A percentile compares a stretch with the other conserved stretches of the same genome.
Conservation (phyloP, 2,888 invertebrate genomes). For the Tinea pellionella region DNA sequence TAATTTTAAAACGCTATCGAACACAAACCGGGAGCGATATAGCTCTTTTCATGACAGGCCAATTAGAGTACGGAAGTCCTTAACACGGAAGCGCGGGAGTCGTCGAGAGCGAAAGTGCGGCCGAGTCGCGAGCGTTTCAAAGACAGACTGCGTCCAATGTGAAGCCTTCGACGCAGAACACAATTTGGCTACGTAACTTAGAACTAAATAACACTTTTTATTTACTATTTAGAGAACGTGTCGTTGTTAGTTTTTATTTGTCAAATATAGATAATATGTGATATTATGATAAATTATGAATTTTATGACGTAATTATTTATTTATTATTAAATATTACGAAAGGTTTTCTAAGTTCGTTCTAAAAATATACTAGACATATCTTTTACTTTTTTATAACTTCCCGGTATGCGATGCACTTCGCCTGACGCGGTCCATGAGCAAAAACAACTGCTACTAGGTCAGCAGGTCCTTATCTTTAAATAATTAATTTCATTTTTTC, state of each 20-base stretch:
- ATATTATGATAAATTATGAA: no score
- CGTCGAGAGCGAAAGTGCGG: slow-evolving; percentile 56
- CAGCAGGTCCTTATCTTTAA: no score
- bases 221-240: slow-evolving; percentile 16
- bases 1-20: background rate
- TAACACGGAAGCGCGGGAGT: background rate
- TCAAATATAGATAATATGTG: background rate
- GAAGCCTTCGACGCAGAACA: slow-evolving; percentile 22
- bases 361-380: no score
- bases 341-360: no score
- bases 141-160: slow-evolving; percentile 42
- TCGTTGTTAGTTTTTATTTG: background rate
- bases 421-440: no score
- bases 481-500: no score
- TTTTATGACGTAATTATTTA: no score
- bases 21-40: slow-evolving; percentile 3
- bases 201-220: slow-evolving; percentile 4
- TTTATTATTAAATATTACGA: no score
- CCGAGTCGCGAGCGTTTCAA: slow-evolving; percentile 44
- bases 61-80: slow-evolving; percentile 4
- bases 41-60: background rate
- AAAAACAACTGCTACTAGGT: no score
- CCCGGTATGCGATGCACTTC: no score
- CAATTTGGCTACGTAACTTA: slow-evolving; percentile 35
- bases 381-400: no score